Evolutionary conservation across 2,888 invertebrate species (phyloP), one percentile per base, ranked within the genome.

Genomic region (Parnassius glacialis): DNA sequence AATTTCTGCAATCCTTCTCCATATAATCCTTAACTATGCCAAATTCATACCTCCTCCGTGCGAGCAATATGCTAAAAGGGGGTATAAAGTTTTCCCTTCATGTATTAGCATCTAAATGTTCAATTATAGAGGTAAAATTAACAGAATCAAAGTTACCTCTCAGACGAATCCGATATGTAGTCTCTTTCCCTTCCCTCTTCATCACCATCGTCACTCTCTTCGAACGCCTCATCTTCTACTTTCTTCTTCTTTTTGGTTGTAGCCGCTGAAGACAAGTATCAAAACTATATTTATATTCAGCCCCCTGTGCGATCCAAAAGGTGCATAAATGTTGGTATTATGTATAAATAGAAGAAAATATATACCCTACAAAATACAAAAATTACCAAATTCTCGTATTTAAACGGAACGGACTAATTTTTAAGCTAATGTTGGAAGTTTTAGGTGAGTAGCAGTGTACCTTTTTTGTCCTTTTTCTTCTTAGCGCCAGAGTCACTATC

Each of bases 161-260:
- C 95, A 0, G 96, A 96, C 0, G 96, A 96, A 79, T 97, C 97
- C 0, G 97, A 97, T 76, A 98, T 98, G 78, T 99, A 99, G 85
- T 99, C 99, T 70, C 95, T 93, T 90, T 99, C 99, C 59, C 97
- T 87, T 0, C 98, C 98, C 87, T 99, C 99, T 75, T 97, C 98
- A 81, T 99, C 98, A 0, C 98, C 98, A 81, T 99, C 98, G 83
- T 99, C 99, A 68, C 98, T 98, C 77, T 99, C 99, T 81, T 99
- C 98, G 61, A 96, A 94, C 0, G 98, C 98, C 79, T 98, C 98
- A 70, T 96, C 95, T 66, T 97, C 96, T 0, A 96, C 95, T 67
- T 95, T 95, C 61, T 95, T 94, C 87, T 96, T 96, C 75, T 96
- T 96, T 76, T 96, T 97, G 67, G 94, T 94, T 59, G 93, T 92